Conservation (phyloP, 2,797 vertebrate species). For the Tinamus major region DNA sequence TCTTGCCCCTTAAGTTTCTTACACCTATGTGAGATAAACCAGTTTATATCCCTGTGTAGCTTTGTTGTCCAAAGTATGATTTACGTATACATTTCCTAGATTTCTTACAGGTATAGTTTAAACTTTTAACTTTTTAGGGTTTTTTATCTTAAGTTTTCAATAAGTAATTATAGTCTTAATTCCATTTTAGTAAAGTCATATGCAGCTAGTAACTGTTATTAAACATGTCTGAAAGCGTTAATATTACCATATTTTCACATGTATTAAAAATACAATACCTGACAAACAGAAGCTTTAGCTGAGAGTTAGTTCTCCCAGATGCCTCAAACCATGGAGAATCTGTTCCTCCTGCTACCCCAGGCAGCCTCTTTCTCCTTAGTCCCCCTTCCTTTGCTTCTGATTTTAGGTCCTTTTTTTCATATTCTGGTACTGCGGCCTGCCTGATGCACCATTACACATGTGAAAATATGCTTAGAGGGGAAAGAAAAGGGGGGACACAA, state of each 20-base stretch:
- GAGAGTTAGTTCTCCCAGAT: neutral
- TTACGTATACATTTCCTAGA: rapidly evolving
- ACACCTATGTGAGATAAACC: neutral
- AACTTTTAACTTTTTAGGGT: neutral
- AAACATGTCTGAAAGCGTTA: neutral
- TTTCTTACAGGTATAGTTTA: neutral
- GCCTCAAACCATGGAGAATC: neutral
- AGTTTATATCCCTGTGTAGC: neutral
- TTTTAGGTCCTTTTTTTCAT: neutral
- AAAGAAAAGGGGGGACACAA: neutral
- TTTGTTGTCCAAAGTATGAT: neutral
- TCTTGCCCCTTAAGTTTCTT: neutral
- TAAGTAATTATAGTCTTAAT: neutral
- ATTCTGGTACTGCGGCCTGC: neutral
- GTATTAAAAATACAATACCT: neutral
- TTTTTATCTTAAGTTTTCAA: neutral
- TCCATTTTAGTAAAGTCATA: neutral
- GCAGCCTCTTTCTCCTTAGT: neutral
- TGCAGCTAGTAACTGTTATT: neutral
- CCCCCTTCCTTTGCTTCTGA: neutral
- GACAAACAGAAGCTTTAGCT: neutral
- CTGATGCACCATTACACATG: too few relatives aligned
- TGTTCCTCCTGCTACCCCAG: neutral
- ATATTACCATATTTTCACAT: neutral
- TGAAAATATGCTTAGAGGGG: neutral